These are phyloP conservation scores for Dendrophyllia cribrosa DNA, from an alignment of 64 coral and sea anemone species.

Conservation along the genomic window DNA sequence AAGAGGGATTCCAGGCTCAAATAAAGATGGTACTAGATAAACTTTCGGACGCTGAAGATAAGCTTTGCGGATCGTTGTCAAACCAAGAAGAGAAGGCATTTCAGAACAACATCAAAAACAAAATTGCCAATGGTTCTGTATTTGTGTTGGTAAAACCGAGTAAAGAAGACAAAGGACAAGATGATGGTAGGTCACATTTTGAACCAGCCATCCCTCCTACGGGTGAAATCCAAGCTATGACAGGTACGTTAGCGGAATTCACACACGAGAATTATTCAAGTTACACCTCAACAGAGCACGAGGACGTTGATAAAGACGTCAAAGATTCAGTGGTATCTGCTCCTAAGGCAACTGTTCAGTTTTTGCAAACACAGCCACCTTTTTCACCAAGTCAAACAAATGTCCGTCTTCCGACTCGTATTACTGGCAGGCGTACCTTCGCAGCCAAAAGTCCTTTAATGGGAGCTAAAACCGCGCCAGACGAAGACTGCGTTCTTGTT, in stretches of 20 bases:
- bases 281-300: background rate
- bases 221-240: constrained; percentile 58
- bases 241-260: constrained; percentile 56
- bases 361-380: background rate
- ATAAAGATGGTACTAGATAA: background rate
- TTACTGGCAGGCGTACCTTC: constrained; percentile 48
- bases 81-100: too few relatives aligned
- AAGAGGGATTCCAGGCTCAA: background rate
- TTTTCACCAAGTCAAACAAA: constrained; percentile 14
- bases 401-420: background rate
- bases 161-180: constrained; percentile 49
- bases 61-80: background rate
- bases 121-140: background rate
- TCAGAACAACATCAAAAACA: too few relatives aligned
- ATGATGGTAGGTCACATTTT: constrained; percentile 41
- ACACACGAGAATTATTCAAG: background rate
- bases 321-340: background rate
- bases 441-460: constrained; percentile 61
- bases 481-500: constrained; percentile 75
- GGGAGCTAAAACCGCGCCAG: constrained; percentile 48
- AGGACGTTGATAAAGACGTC: constrained; percentile 23
- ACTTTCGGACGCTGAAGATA: background rate
- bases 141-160: background rate
- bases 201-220: constrained; percentile 79
- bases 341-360: background rate